Conservation (phyloP, 2,888 invertebrate genomes). For the Schrankia costaestrigalis region DNA sequence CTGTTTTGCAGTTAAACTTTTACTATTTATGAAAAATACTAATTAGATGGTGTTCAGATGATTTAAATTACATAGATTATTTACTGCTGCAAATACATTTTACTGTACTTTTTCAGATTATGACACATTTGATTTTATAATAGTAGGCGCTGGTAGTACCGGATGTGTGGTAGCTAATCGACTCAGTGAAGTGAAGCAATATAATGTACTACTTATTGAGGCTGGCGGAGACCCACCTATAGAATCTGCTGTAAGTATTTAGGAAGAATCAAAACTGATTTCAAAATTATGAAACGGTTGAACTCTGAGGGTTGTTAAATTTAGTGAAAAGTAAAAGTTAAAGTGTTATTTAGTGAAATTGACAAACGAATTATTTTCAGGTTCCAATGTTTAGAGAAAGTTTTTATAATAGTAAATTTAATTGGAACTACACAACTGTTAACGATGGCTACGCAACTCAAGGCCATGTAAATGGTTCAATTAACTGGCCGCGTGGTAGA, state of each 20-base stretch:
- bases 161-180: neutral
- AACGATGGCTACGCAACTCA: constrained; percentile 85
- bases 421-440: constrained; percentile 92
- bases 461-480: constrained; percentile 67
- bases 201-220: constrained; percentile 1
- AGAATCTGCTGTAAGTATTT: neutral
- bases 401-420: constrained; percentile 68
- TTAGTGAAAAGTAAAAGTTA: too few relatives aligned
- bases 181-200: neutral
- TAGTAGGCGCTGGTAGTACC: neutral
- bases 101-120: neutral
- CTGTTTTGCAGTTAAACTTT: too few relatives aligned
- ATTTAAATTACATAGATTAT: too few relatives aligned
- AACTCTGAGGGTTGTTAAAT: too few relatives aligned
- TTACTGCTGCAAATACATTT: neutral
- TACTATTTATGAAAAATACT: too few relatives aligned
- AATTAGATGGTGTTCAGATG: too few relatives aligned
- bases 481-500: constrained; percentile 81
- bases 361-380: too few relatives aligned
- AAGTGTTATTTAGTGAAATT: too few relatives aligned
- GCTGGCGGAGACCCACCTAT: constrained; percentile 2
- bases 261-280: too few relatives aligned
- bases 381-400: constrained; percentile 31
- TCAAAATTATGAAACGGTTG: too few relatives aligned
- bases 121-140: neutral